A percentile compares a stretch with the other conserved stretches of the same genome.
These are phyloP conservation scores for Holocentrus rufus DNA, from an alignment of 2,797 vertebrate genomes.

Conservation along the genomic window DNA sequence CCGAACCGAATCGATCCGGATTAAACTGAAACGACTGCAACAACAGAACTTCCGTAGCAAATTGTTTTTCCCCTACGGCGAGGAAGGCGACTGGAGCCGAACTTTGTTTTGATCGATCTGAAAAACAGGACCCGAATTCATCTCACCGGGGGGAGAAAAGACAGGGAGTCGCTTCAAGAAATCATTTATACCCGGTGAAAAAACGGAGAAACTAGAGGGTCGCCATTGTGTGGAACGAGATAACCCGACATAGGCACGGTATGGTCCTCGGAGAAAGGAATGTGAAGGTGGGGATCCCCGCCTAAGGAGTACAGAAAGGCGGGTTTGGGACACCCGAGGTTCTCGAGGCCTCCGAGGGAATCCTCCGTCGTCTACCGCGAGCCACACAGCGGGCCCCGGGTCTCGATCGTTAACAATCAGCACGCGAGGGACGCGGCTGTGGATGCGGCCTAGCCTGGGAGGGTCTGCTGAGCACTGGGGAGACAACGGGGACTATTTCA, in stretches of 20 bases:
- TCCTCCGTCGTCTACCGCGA: conserved; percentile 66
- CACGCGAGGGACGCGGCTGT: conserved; percentile 80
- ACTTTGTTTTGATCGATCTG: conserved; percentile 78
- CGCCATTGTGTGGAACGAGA: conserved; percentile 74
- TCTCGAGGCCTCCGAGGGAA: conserved; percentile 78
- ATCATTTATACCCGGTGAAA: conserved; percentile 66
- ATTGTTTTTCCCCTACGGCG: conserved; percentile 55
- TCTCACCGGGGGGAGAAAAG: conserved; percentile 65
- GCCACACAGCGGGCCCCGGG: conserved; percentile 36
- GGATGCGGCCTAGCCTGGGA: conserved; percentile 82
- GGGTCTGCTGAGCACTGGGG: conserved; percentile 77
- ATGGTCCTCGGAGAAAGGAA: conserved; percentile 71
- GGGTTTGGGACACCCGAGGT: conserved; percentile 77
- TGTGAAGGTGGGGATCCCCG: conserved; percentile 74
- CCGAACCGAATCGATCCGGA: conserved; percentile 93
- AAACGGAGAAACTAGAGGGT: conserved; percentile 68
- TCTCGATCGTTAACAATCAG: conserved; percentile 36
- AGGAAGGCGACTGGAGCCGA: conserved; percentile 63
- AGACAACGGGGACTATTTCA: conserved; percentile 72
- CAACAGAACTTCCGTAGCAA: conserved; percentile 67
- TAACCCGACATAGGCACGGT: conserved; percentile 54
- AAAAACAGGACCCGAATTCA: conserved; percentile 67
- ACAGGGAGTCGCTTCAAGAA: conserved; percentile 63
- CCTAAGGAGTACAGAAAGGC: conserved; percentile 71
- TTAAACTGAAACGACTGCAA: conserved; percentile 74